Conservation (phyloP, 2,113 vertebrate genomes). For the Motacilla tschutschensis region DNA sequence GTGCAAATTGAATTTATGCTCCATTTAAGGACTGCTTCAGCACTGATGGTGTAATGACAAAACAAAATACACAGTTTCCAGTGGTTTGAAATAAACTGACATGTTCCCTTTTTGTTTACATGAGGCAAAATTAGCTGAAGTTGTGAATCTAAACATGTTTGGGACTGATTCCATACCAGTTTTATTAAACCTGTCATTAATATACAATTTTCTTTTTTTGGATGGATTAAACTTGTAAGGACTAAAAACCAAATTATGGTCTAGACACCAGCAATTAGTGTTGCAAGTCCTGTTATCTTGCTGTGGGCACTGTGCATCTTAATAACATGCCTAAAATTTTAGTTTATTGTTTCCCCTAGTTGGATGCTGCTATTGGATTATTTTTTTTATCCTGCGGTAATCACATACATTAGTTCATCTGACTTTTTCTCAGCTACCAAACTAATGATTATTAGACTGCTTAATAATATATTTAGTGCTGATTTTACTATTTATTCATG, state of each 20-base stretch:
- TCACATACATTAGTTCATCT: conserved; percentile 29
- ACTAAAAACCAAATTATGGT: conserved; percentile 12
- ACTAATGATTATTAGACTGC: conserved; percentile 52
- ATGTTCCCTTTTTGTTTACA: neutral
- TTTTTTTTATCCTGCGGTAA: neutral
- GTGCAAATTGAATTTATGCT: neutral
- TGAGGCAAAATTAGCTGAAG: conserved; percentile 22
- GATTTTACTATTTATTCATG: conserved; percentile 42
- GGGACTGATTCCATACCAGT: neutral
- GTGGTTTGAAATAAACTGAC: neutral
- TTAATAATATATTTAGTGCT: conserved; percentile 52
- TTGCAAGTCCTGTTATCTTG: conserved; percentile 13
- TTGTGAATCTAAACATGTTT: conserved; percentile 31
- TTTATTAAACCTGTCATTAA: conserved; percentile 26
- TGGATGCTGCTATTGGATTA: conserved; percentile 35
- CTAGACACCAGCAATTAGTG: conserved; percentile 31
- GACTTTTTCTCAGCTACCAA: conserved; percentile 48
- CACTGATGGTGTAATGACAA: neutral
- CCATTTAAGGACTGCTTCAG: neutral
- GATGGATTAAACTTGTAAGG: neutral
- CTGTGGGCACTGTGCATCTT: conserved; percentile 32
- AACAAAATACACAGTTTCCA: neutral
- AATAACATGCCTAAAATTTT: conserved; percentile 61
- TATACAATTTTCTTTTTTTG: neutral
- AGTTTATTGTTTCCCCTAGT: conserved; percentile 44